Base-by-base conservation (phyloP, 2,113 vertebrate genomes). In the Limanda limanda region DNA sequence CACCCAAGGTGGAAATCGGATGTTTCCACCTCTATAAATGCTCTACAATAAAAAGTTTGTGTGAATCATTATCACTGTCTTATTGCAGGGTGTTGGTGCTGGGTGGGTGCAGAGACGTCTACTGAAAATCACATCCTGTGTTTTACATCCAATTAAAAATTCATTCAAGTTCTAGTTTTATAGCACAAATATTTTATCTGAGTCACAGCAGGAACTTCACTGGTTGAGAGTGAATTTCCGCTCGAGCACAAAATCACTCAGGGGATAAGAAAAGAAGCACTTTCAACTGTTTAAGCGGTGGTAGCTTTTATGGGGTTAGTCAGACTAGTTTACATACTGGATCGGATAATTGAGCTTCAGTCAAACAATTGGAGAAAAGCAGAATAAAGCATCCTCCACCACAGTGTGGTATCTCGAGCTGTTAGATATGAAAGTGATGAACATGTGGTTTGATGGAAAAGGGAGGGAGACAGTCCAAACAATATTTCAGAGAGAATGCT, bases 261-360 rank as follows among this genome's bases (percentile, higher is more conserved):
- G 55, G 61, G n/a, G 59, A 48, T 77, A 15, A 20, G 55, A 84
- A 82, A 55, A 4, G 17, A 54, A 11, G 47, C 31, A 3, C n/a
- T 47, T 57, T 71, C 15, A 17, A 21, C 24, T 57, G 13, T 54
- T 35, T 51, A 67, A 75, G 42, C 35, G 45, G 40, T 21, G 24
- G 25, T 27, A 51, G 48, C 59, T 48, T 68, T 71, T 27, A 72
- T 60, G 45, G 59, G n/a, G 17, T 76, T 64, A 75, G 71, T 74
- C 8, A 60, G 37, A 58, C 70, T 13, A 21, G 40, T 47, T 71
- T 73, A n/a, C 23, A 59, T 47, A 42, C 70, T 76, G 57, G 25
- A 79, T 24, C 15, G 40, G 51, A 42, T 58, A 68, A 67, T 1
- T 61, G 27, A 42, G 64, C 12, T 37, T 68, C 63, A 74, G 66